These are phyloP conservation scores for Scaptodrosophila lebanonensis DNA, from an alignment of 1,140 invertebrate species.

Conservation along the genomic window DNA sequence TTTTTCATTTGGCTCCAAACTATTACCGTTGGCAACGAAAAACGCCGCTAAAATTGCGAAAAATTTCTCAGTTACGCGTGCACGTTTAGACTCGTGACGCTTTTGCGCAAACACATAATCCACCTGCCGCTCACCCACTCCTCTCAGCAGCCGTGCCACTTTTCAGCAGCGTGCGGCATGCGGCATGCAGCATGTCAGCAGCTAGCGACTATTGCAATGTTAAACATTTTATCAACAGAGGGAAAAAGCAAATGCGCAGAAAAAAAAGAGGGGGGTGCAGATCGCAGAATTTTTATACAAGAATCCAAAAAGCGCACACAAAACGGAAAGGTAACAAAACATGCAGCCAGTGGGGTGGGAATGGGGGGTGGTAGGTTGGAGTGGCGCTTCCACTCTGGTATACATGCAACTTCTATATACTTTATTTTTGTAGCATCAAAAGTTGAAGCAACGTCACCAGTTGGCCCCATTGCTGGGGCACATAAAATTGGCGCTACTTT, in stretches of 20 bases:
- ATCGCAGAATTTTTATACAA: conserved; percentile 15
- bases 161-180: neutral
- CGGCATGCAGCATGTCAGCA: conserved; percentile 17
- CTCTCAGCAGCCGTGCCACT: conserved; percentile 1
- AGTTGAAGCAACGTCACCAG: conserved; percentile 40
- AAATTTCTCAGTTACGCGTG: conserved; percentile 51
- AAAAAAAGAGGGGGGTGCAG: too few relatives aligned
- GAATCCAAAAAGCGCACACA: conserved; percentile 28
- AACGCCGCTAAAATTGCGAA: conserved; percentile 34
- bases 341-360: neutral
- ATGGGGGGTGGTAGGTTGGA: neutral
- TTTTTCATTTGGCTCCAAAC: too few relatives aligned
- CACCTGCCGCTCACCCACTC: conserved; percentile 2
- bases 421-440: conserved; percentile 50
- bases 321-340: conserved; percentile 43
- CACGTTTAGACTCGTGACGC: conserved; percentile 18
- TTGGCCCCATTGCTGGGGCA: conserved; percentile 39
- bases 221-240: conserved; percentile 57
- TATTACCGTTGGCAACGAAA: conserved; percentile 9
- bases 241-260: neutral
- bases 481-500: conserved; percentile 39
- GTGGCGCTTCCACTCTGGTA: conserved; percentile 7
- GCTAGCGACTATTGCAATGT: conserved; percentile 45
- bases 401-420: conserved; percentile 17
- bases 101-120: conserved; percentile 30